Evolutionary conservation across 2,113 vertebrate species (phyloP).

Genomic region (Falcunculus frontatus): DNA sequence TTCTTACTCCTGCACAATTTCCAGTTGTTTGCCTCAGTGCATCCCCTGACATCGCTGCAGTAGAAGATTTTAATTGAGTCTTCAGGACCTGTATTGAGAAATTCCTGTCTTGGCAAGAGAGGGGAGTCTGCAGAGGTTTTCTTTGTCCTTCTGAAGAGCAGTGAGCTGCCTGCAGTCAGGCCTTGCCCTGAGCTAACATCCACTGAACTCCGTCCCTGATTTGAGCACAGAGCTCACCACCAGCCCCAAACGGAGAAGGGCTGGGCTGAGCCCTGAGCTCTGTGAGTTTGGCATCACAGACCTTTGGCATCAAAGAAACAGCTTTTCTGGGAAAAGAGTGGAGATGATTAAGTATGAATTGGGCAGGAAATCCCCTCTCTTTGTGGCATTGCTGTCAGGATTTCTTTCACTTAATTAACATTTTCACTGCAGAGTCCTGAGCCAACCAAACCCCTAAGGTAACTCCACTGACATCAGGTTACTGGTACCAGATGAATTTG

Average conservation of each 20-base stretch:
- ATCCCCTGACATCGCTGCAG: background rate
- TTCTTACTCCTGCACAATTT: slow-evolving; percentile 3
- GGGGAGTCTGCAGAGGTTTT: background rate
- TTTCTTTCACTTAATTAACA: background rate
- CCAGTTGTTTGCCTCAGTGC: background rate
- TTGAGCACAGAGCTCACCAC: background rate
- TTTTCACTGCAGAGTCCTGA: background rate
- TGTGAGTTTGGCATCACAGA: background rate
- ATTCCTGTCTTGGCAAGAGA: background rate
- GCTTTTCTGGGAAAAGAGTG: background rate
- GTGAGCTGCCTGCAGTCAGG: background rate
- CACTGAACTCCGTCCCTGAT: background rate
- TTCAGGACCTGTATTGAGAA: background rate
- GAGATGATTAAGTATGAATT: background rate
- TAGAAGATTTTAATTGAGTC: background rate
- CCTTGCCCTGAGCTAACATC: background rate
- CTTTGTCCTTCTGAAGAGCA: background rate
- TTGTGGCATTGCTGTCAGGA: background rate
- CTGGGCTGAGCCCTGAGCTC: background rate
- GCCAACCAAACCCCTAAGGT: background rate
- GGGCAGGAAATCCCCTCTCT: background rate
- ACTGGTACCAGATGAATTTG: background rate
- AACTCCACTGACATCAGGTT: background rate
- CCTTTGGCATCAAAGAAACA: background rate
- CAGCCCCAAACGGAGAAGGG: background rate